Percentiles rank a stretch among this genome's conserved stretches.
These are phyloP conservation scores for Plotosus lineatus DNA, from an alignment of 2,113 vertebrate genomes.

Conservation along the genomic window DNA sequence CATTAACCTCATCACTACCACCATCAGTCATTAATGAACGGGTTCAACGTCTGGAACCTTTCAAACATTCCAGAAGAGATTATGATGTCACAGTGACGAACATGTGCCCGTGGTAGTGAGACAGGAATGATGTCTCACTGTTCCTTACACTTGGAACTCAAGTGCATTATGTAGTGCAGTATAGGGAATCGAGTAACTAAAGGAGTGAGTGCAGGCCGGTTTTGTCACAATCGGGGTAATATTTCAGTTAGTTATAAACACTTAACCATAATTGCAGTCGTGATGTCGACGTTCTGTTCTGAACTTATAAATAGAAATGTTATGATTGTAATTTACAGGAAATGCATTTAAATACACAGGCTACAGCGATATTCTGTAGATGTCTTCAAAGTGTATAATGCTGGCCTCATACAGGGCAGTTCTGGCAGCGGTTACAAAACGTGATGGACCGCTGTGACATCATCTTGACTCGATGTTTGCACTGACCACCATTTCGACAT, in stretches of 20 bases:
- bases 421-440: no score
- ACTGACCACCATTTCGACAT: no score
- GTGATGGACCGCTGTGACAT: no score
- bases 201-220: not conserved
- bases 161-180: not conserved
- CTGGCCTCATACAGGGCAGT: no score
- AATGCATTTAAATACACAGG: not conserved
- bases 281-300: not conserved
- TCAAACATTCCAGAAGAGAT: slow-evolving; percentile 27
- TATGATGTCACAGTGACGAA: slow-evolving; percentile 16
- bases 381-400: not conserved
- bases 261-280: not conserved
- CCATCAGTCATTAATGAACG: not conserved
- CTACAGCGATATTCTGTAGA: not conserved
- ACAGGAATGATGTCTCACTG: not conserved
- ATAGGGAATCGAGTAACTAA: not conserved
- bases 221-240: no score
- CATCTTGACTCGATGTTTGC: no score
- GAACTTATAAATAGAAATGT: not conserved
- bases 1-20: no score
- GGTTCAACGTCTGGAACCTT: not conserved
- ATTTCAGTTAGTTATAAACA: not conserved
- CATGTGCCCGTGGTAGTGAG: not conserved
- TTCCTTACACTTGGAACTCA: not conserved
- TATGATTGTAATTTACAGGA: not conserved